Conservation (phyloP, 2,888 invertebrate species). For the Digitonthophagus gazella region DNA sequence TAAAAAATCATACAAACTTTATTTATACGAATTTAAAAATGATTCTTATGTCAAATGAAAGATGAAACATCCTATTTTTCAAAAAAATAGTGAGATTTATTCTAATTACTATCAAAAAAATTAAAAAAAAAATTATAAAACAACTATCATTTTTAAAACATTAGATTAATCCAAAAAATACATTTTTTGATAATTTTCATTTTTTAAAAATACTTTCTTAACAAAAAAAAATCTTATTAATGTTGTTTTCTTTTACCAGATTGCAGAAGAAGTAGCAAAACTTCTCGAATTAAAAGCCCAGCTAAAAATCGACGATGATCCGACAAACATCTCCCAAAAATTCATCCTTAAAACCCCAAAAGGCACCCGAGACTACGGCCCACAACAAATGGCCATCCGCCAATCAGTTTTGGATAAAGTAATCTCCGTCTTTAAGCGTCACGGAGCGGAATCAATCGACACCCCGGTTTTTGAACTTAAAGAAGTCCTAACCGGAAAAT, state of each 20-base stretch:
- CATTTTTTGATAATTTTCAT: constrained; percentile 4
- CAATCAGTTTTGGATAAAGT: constrained; percentile 84
- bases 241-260: constrained; percentile 57
- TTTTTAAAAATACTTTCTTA: not conserved
- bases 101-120: too few species aligned
- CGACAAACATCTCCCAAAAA: constrained; percentile 62
- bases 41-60: too few species aligned
- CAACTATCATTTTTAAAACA: too few species aligned
- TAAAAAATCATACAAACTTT: too few species aligned
- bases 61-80: too few species aligned
- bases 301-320: constrained; percentile 62
- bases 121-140: too few species aligned
- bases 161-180: too few species aligned
- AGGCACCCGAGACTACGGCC: constrained; percentile 92
- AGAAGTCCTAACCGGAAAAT: constrained; percentile 68
- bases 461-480: constrained; percentile 97
- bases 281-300: constrained; percentile 78
- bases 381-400: constrained; percentile 92
- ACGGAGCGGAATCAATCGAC: constrained; percentile 97
- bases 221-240: too few species aligned
- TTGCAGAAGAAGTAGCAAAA: constrained; percentile 81
- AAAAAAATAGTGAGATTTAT: too few species aligned
- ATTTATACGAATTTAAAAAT: too few species aligned
- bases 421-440: constrained; percentile 85
- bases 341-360: constrained; percentile 88